Evolutionary conservation across 2,797 vertebrate genomes (phyloP).

Genomic region (Peromyscus melanophrys): DNA sequence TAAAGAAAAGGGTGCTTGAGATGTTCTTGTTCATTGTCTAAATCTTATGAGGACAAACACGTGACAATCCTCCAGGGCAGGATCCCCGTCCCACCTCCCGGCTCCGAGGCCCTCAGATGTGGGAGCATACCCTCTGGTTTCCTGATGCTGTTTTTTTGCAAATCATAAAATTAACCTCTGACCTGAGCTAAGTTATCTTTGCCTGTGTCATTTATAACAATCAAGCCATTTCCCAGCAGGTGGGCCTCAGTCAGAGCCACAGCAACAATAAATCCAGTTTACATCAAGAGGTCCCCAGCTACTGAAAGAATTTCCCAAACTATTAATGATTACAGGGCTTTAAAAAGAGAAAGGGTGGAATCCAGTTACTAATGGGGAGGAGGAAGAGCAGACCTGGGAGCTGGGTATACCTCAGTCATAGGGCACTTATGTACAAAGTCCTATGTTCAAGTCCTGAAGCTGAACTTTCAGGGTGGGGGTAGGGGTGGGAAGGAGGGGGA

Average conservation of each 20-base stretch:
- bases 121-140: neutral
- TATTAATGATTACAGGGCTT: constrained; percentile 42
- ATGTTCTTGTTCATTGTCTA: neutral
- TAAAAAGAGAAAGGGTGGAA: constrained; percentile 21
- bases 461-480: neutral
- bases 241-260: neutral
- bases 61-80: neutral
- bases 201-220: constrained; percentile 61
- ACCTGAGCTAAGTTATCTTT: constrained; percentile 67
- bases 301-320: constrained; percentile 54
- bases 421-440: neutral
- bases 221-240: constrained; percentile 67
- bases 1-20: neutral
- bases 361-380: neutral
- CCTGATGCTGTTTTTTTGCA: neutral
- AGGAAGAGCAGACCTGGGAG: neutral
- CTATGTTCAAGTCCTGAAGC: neutral
- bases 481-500: neutral
- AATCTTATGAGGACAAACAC: constrained; percentile 11
- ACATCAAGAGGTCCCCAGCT: constrained; percentile 46
- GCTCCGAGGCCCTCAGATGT: neutral
- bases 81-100: neutral
- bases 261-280: constrained; percentile 53
- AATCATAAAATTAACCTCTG: constrained; percentile 73
- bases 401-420: neutral